Evolutionary conservation across 2,113 vertebrate genomes (phyloP), one percentile per base, ranked within the genome.

Genomic region (Apodemus sylvaticus): DNA sequence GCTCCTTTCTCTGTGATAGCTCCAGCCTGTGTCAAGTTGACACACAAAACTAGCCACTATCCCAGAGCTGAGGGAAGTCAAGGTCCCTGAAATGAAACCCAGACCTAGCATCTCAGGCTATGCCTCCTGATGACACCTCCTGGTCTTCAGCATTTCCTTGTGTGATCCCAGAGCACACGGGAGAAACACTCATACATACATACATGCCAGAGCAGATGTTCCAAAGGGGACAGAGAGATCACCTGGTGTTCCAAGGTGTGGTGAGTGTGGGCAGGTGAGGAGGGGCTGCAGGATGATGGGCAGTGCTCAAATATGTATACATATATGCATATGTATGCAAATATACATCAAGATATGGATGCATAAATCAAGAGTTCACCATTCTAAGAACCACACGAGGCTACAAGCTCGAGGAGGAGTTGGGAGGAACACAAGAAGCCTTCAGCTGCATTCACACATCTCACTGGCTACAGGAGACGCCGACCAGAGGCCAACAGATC

Each of bases 231-330:
- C 66, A 79, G 36, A 9, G 31, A 91, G 62, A 20, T n/a, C 29
- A n/a, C 34, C 73, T 14, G 20, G 53, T 22, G 58, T 7, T 81
- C 81, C 48, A 53, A 76, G n/a, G 51, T 45, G 0, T 19, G 20
- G 83, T 53, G 78, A 51, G 16, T 48, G 1, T 22, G 12, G 74
- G n/a, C 2, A 55, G 16, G 19, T 42, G 53, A 89, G 53, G 19
- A 14, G 34, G 19, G 13, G 11, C 3, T 1, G 26, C 24, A 2
- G 0, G 42, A 7, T 42, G 79, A 45, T 24, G 1, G 19, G 53
- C 55, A 83, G 39, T 24, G 39, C 24, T 70, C 13, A 68, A 53
- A 53, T 29, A 39, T 0, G 7, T 22, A n/a, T 1, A 36, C 31
- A 10, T 34, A 62, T 10, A 36, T 5, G 4, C 64, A 31, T 66